Percentiles rank a stretch among this genome's conserved stretches.
Evolutionary conservation across 2,113 vertebrate genomes (phyloP).

Genomic region (Cygnus buccinator): DNA sequence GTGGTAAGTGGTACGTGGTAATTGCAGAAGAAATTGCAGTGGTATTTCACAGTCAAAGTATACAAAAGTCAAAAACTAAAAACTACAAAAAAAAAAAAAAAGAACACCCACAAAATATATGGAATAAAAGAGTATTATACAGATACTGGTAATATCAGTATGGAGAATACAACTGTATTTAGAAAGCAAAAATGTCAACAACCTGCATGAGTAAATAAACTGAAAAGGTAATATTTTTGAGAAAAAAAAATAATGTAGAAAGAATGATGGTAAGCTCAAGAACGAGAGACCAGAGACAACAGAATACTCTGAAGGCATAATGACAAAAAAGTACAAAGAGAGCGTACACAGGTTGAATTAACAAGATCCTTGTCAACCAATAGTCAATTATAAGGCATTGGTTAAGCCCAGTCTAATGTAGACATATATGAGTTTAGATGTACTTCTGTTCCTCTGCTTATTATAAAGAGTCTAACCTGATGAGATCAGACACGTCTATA

Average conservation of each 20-base stretch:
- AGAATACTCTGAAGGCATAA: not conserved
- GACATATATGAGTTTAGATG: not conserved
- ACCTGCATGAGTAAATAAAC: not conserved
- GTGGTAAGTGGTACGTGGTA: no score
- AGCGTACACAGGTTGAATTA: not conserved
- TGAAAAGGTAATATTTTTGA: not conserved
- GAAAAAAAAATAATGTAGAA: not conserved
- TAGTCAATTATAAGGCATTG: not conserved
- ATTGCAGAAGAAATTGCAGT: not conserved
- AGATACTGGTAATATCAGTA: not conserved
- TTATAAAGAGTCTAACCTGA: not conserved
- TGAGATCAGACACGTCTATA: not conserved
- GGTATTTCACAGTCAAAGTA: not conserved
- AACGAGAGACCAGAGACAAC: not conserved
- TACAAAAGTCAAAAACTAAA: not conserved
- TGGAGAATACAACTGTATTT: not conserved
- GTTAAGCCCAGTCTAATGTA: not conserved
- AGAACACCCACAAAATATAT: not conserved
- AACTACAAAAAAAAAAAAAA: not conserved
- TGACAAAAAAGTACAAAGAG: not conserved
- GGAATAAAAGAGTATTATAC: not conserved
- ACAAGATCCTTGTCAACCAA: not conserved
- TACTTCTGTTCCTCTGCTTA: not conserved
- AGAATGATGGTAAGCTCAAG: not conserved
- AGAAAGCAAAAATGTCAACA: not conserved